Evolutionary conservation across 2,888 invertebrate genomes (phyloP), one percentile per base, ranked within the genome.

Genomic region (Lysandra coridon): DNA sequence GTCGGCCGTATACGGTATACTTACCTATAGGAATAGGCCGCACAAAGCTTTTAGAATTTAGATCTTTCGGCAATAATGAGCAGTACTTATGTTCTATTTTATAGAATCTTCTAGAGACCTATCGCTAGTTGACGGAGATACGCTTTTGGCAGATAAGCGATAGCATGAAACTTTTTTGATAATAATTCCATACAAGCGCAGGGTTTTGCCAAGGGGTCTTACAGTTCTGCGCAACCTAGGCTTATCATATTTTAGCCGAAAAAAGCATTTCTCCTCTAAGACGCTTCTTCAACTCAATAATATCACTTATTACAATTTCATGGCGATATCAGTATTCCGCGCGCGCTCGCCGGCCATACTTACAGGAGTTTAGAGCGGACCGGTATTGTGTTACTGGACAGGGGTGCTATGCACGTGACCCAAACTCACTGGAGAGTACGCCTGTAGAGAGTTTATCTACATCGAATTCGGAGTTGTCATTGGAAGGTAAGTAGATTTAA

Each of bases 311-410:
- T 30, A 64, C 64, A 64, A 79, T 81, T 85, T 88, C 86, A 84
- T 83, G 64, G 73, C 64, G 80, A 74, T 80, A 92, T 93, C 89
- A 87, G 91, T 92, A 93, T 93, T 91, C 92, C 86, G 84, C 82
- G 82, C 88, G 84, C 85, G 85, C 81, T 83, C 83, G 90, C 90
- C 88, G 89, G 91, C 88, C 91, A 92, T 93, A 91, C 92, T 92
- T 92, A 92, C 90, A 89, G 88, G 89, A 93, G 92, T 93, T 93
- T 92, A 93, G 88, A 88, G 88, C 89, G 85, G 86, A 85, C 86
- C 86, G 83, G 90, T 91, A 93, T 92, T 92, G 92, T 92, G 90
- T 92, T 92, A 92, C 91, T 83, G 57, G 57, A 57, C 57, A 57
- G 57, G 57, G 57, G 57, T 87, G 87, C 89, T 89, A 88, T 89